Evolutionary conservation across 2,888 invertebrate species (phyloP).

Genomic region (Folsomia manolachei): DNA sequence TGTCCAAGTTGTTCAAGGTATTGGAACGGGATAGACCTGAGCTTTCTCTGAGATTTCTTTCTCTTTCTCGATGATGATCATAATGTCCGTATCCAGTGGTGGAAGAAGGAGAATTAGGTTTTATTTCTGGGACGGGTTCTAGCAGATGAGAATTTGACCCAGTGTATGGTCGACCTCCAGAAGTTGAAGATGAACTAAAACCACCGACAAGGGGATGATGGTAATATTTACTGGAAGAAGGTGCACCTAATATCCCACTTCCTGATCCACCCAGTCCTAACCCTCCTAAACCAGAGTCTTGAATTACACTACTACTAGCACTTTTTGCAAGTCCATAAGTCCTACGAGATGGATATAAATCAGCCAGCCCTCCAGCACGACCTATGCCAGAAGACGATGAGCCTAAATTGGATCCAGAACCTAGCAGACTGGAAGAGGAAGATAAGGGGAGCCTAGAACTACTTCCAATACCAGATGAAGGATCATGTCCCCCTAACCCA

Average conservation of each 20-base stretch:
- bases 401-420: background rate
- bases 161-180: constrained; percentile 33
- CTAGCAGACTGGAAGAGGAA: background rate
- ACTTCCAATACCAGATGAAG: background rate
- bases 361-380: constrained; percentile 10
- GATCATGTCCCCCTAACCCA: constrained; percentile 23
- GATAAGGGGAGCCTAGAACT: constrained; percentile 18
- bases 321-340: constrained; percentile 47
- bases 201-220: constrained; percentile 37
- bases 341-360: constrained; percentile 30
- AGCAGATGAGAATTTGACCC: constrained; percentile 45
- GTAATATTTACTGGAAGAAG: constrained; percentile 36
- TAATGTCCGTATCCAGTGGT: constrained; percentile 14
- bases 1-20: constrained; percentile 45
- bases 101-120: constrained; percentile 25
- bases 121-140: constrained; percentile 47
- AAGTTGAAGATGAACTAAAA: constrained; percentile 31
- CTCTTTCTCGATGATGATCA: background rate
- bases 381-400: background rate
- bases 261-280: constrained; percentile 13
- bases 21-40: constrained; percentile 56
- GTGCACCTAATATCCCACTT: constrained; percentile 2
- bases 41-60: constrained; percentile 24
- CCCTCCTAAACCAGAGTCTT: constrained; percentile 30
- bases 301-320: constrained; percentile 49